Conservation (phyloP, 2,888 invertebrate species). For the Polylopha cassiicola region DNA sequence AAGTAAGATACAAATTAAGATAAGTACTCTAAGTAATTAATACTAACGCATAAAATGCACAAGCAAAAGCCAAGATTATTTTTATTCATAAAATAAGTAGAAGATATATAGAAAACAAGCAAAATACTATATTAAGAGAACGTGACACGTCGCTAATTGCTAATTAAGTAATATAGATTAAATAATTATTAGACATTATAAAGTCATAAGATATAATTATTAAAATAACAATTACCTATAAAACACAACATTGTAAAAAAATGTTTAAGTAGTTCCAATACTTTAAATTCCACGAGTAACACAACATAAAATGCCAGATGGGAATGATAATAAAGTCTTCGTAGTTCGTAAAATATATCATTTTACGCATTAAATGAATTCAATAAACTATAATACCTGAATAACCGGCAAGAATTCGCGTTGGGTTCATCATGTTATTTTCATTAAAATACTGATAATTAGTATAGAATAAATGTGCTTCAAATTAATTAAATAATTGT, state of each 20-base stretch:
- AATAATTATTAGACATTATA: constrained; percentile 8
- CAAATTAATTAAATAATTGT: too few species aligned
- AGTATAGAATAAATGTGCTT: too few species aligned
- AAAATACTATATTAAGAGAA: constrained; percentile 40
- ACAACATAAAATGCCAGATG: constrained; percentile 13
- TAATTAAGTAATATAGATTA: constrained; percentile 34
- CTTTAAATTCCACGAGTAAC: constrained; percentile 12
- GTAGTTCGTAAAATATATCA: background rate
- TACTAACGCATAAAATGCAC: constrained; percentile 45
- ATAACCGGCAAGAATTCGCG: constrained; percentile 17
- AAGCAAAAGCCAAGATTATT: constrained; percentile 51
- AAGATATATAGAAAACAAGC: constrained; percentile 37
- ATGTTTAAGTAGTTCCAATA: too few species aligned
- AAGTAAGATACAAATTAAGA: constrained; percentile 28
- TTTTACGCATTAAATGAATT: background rate
- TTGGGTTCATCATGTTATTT: too few species aligned
- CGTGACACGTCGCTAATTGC: constrained; percentile 62
- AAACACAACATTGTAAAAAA: constrained; percentile 6
- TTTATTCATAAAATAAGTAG: constrained; percentile 21
- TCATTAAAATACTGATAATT: too few species aligned
- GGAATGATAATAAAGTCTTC: constrained; percentile 12
- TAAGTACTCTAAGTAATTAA: constrained; percentile 31
- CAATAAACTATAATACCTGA: background rate
- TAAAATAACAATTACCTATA: constrained; percentile 12
- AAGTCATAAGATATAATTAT: constrained; percentile 8